phyloP scores from a whole-genome alignment of 2,113 vertebrate genomes.

The Heliornis fulica region DNA sequence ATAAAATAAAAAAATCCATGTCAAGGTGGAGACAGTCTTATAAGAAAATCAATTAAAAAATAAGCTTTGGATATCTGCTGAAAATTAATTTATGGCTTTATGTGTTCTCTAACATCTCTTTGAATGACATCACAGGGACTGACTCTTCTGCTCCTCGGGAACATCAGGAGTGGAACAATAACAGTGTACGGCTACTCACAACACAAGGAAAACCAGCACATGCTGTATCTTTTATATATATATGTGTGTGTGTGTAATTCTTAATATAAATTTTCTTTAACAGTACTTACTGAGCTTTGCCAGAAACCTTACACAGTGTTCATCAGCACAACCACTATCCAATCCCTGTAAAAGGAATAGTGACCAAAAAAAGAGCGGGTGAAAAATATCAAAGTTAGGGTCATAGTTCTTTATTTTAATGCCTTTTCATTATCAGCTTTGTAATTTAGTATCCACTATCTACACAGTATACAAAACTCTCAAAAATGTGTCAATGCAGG shows the following conservation, averaged over 20 bases:
- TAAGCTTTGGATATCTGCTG: neutral
- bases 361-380: neutral
- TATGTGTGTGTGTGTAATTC: neutral
- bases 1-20: neutral
- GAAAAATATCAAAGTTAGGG: neutral
- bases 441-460: neutral
- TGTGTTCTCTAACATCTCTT: neutral
- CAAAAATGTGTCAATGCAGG: neutral
- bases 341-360: neutral
- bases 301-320: neutral
- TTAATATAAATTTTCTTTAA: neutral
- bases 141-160: neutral
- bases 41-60: neutral
- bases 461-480: neutral
- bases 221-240: too few species aligned
- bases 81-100: neutral
- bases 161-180: neutral
- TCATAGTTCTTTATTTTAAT: neutral
- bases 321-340: neutral
- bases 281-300: neutral
- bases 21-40: neutral
- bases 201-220: neutral
- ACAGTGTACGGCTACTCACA: neutral
- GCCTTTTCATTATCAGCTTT: neutral
- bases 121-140: neutral